Base-by-base conservation (phyloP, 2,888 invertebrate genomes). In the Andrena bicolor region DNA sequence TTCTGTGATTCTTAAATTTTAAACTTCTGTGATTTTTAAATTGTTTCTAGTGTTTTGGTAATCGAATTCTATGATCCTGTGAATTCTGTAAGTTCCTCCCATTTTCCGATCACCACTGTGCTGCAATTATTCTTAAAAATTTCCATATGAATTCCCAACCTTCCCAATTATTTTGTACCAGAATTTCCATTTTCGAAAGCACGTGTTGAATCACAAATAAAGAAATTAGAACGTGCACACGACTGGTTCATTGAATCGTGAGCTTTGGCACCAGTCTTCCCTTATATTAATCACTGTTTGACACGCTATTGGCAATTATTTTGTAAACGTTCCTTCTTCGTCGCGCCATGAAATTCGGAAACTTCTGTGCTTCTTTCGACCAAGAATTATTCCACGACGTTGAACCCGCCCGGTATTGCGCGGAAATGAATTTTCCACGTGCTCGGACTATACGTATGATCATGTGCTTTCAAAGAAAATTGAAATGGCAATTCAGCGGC, bases 301-400 rank as follows among this genome's bases (percentile, higher is more conserved):
- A 72, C 81, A 76, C 65, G 56, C n/a, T 28, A 81, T 69, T 80
- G 80, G 76, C 81, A 69, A 51, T 63, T 81, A 86, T 77, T 81
- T 73, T 63, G 72, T 65, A 60, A 64, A 65, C 76, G 35, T 35
- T 23, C 8, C 49, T 23, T n/a, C 20, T 2, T 16, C 16, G 16
- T 10, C 2, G 7, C 6, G 23, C 7, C 32, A 30, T 32, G 30
- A 68, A 26, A 56, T 7, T n/a, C 7, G 20, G 30, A 23, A 51
- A 51, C 41, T 5, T 13, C 0, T n/a, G 10, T 10, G 30, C 35
- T 56, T 8, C 23, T 23, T 13, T 20, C 23, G 3, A 56, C 56
- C 23, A 56, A 4, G 10, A 23, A 20, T 56, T 56, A 10, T 56
- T 23, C 23, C 53, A 3, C 56, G 23, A 26, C 26, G 32, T 69